Evolutionary conservation across 2,888 invertebrate species (phyloP), one percentile per base, ranked within the genome.

Genomic region (Strigamia maritima): DNA sequence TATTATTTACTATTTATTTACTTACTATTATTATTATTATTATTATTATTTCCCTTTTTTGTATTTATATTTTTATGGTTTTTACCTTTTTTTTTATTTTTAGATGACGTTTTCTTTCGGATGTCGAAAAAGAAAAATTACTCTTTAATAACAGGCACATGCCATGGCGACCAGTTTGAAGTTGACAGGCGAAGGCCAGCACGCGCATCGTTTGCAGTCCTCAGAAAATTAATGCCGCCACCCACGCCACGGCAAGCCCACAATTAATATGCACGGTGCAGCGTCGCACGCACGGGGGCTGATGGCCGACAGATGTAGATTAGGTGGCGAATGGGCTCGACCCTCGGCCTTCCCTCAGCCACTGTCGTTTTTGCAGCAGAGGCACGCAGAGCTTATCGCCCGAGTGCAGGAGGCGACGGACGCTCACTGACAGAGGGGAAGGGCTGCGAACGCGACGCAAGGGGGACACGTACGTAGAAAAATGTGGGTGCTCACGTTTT

Each of bases 281-380:
- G 65, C 78, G 78, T 54, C 78, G 65, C 65, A 65, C 65, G 65
- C 65, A 26, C 65, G 65, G 65, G 65, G 44, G 77, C 38, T 77
- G 77, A 77, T 78, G 78, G 78, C 78, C 31, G 78, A 78, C 78
- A 65, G 44, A 78, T 78, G 78, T 65, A 78, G 78, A 78, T 78
- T 78, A 78, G 78, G 65, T 60, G 78, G 60, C 31, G 78, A 78
- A 78, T 44, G 54, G 54, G 78, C 78, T 54, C 78, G 78, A 78
- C 78, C 78, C 65, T 78, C 54, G 75, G 78, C 78, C 65, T 65
- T 60, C 65, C 31, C 54, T 28, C 78, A 38, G 78, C 78, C 28
- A 28, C 31, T 26, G 54, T 24, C 78, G 78, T 78, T 78, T 78
- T 78, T 78, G 78, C 78, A 26, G 77, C 77, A 38, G 49, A 77